Evolutionary conservation across 1,140 invertebrate genomes (phyloP), one percentile per base, ranked within the genome.

Genomic region (Metaphire vulgaris): DNA sequence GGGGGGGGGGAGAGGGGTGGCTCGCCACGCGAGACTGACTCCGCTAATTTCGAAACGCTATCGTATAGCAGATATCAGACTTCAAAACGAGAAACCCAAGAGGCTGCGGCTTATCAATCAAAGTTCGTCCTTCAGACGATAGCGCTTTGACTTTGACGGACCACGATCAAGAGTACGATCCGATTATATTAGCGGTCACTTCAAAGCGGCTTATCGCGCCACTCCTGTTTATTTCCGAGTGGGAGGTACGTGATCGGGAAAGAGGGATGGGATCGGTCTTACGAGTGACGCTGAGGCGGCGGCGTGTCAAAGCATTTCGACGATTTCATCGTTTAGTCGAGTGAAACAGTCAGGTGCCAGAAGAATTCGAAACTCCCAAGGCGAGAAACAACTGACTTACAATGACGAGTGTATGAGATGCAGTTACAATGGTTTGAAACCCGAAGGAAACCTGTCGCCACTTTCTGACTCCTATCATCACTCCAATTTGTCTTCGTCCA

Each of bases 131-230:
- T n/a, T n/a, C n/a, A 56, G 41, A 21, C 41, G 41, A 56, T 6
- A 56, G 41, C 41, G 21, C 21, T 12, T 56, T 56, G 41, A 56
- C 41, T n/a, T n/a, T n/a, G n/a, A n/a, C n/a, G n/a, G n/a, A n/a
- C n/a, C n/a, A n/a, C n/a, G n/a, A n/a, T n/a, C n/a, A n/a, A n/a
- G n/a, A n/a, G n/a, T 56, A 21, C 41, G 41, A 6, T 6, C 41
- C 41, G 41, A 56, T 56, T n/a, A n/a, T n/a, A n/a, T n/a, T 56
- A 56, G 41, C 41, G 41, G 41, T 56, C 41, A 56, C 41, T 56
- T 56, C 41, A 56, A 56, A 56, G 41, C 21, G 41, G 41, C 41
- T 56, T 56, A 56, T 56, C 41, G 41, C n/a, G n/a, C n/a, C n/a
- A n/a, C n/a, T n/a, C n/a, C n/a, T n/a, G n/a, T n/a, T n/a, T n/a